These are phyloP conservation scores for Corapipo altera DNA, from an alignment of 2,113 vertebrate genomes.

Conservation along the genomic window DNA sequence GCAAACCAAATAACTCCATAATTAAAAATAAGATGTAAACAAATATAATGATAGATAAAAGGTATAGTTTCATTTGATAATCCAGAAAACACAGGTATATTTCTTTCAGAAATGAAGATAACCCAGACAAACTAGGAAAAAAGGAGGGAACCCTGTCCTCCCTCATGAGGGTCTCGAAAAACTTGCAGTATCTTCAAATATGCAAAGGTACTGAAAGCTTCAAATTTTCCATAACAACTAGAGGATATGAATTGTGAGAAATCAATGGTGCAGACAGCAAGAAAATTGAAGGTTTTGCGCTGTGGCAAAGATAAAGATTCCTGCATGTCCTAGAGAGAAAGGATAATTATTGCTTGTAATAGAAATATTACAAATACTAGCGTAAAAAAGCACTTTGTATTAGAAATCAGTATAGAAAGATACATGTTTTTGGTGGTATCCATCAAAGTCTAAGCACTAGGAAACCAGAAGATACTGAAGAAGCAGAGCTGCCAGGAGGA, in stretches of 20 bases:
- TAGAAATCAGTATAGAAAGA: neutral
- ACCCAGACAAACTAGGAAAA: neutral
- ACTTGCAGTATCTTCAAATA: neutral
- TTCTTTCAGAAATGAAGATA: neutral
- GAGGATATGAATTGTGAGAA: slow-evolving; percentile 3
- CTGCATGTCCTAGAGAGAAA: neutral
- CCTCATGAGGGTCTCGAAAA: neutral
- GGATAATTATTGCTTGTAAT: neutral
- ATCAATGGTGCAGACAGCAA: slow-evolving; percentile 28
- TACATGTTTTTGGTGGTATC: neutral
- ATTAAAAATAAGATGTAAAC: neutral
- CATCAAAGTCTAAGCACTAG: neutral
- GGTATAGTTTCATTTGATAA: neutral
- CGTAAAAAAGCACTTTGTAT: neutral
- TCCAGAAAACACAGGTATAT: neutral
- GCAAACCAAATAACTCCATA: neutral
- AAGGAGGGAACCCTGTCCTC: neutral
- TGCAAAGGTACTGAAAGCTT: neutral
- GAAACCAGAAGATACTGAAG: neutral
- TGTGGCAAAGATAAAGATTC: slow-evolving; percentile 1
- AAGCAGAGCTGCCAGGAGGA: neutral
- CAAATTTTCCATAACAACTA: neutral
- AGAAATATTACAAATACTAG: neutral
- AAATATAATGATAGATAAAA: neutral
- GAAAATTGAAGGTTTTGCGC: slow-evolving; percentile 25